Conservation (phyloP, 2,888 invertebrate genomes). For the Pollenia griseotomentosa region DNA sequence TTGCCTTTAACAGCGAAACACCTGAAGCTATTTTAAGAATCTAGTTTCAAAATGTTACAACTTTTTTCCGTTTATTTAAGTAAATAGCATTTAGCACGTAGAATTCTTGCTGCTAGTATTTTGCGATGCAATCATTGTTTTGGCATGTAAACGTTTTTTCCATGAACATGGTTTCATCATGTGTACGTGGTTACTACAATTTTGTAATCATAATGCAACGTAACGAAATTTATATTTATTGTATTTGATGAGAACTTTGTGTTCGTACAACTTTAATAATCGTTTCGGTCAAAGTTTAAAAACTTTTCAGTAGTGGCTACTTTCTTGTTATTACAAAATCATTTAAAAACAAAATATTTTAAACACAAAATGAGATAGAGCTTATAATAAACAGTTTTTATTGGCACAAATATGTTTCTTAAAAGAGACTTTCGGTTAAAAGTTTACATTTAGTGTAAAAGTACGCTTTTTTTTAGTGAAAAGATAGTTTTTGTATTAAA, state of each 20-base stretch:
- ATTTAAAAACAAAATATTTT: no score
- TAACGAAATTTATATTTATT: constrained; percentile 3
- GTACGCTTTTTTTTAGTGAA: no score
- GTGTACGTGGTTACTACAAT: constrained; percentile 17
- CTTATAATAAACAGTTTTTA: no score
- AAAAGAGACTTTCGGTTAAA: no score
- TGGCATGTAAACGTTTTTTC: constrained; percentile 17
- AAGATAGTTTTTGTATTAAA: no score
- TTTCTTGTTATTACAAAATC: no score
- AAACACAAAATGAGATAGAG: no score
- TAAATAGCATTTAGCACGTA: constrained; percentile 20
- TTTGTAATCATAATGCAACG: not conserved
- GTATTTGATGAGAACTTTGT: not conserved
- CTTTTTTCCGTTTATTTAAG: not conserved
- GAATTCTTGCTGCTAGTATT: constrained; percentile 5
- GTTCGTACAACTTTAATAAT: not conserved
- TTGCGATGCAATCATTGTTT: constrained; percentile 1
- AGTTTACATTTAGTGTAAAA: no score
- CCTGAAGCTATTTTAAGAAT: not conserved
- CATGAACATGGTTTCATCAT: not conserved
- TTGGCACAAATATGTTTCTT: no score
- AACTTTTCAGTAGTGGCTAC: no score
- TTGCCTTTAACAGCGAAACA: not conserved
- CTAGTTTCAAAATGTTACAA: not conserved
- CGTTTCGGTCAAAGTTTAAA: not conserved